These are phyloP conservation scores for Proisotoma minuta DNA, from an alignment of 2,888 invertebrate species.

Conservation along the genomic window DNA sequence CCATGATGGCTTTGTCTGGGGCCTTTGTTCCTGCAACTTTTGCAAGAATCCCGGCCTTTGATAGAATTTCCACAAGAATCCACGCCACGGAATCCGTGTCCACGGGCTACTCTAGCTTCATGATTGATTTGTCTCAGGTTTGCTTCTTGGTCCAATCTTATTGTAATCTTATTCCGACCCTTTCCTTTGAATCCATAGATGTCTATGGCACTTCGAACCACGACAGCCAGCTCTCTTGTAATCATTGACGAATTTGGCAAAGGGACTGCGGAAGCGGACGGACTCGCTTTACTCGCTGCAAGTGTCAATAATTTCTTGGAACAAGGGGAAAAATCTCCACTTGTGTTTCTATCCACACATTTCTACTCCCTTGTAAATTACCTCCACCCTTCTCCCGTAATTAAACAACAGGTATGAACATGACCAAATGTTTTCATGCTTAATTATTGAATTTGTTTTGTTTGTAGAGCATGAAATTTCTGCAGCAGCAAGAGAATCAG, in stretches of 20 bases:
- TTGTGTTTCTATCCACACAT: constrained; percentile 73
- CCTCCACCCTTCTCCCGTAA: constrained; percentile 56
- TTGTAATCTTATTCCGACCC: not conserved
- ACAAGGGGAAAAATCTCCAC: constrained; percentile 61
- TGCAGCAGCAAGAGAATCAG: constrained; percentile 52
- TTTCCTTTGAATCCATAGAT: constrained; percentile 56
- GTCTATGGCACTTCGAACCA: constrained; percentile 64
- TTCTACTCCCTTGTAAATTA: constrained; percentile 62
- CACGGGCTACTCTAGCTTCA: constrained; percentile 75
- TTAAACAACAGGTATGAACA: constrained; percentile 58
- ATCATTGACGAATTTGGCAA: constrained; percentile 87
- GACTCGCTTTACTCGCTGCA: constrained; percentile 66
- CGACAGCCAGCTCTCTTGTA: constrained; percentile 64
- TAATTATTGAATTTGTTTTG: too few relatives aligned
- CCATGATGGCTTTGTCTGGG: constrained; percentile 82
- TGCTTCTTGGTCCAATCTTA: not conserved
- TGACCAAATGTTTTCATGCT: too few relatives aligned
- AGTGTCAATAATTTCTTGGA: constrained; percentile 64
- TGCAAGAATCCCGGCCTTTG: constrained; percentile 67
- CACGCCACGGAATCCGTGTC: constrained; percentile 72
- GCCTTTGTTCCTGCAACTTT: constrained; percentile 77
- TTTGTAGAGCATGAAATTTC: constrained; percentile 60
- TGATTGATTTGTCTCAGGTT: constrained; percentile 70
- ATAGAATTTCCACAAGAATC: constrained; percentile 70
- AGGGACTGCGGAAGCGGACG: constrained; percentile 73